Conservation (phyloP, 2,113 vertebrate genomes). For the Irena cyanogastra region DNA sequence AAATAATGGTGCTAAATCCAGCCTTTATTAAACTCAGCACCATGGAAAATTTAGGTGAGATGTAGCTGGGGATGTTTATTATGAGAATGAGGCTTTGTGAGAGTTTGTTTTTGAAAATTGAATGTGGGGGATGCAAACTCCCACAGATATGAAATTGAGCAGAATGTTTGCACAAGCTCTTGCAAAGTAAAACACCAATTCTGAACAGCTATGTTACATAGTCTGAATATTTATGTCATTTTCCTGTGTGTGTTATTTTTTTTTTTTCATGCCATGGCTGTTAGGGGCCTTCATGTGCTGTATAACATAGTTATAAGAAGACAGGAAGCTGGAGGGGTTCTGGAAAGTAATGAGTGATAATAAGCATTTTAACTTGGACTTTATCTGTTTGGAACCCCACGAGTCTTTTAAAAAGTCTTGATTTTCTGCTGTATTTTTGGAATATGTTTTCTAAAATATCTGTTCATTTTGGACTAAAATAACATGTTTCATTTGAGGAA, state of each 20-base stretch:
- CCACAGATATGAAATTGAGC: not conserved
- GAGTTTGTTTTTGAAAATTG: not conserved
- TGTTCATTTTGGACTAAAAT: not conserved
- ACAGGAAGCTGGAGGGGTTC: not conserved
- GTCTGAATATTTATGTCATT: constrained; percentile 2
- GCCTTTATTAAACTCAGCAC: constrained; percentile 10
- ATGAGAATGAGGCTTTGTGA: not conserved
- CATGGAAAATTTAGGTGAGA: not conserved
- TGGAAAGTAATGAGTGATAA: not conserved
- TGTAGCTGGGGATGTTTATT: not conserved
- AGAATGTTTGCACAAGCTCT: constrained; percentile 14
- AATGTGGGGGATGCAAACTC: not conserved
- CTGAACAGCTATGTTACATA: not conserved
- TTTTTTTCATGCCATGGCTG: not conserved
- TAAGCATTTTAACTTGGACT: not conserved
- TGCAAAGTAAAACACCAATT: not conserved
- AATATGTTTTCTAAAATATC: not conserved
- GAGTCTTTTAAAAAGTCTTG: not conserved
- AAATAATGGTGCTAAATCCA: constrained; percentile 13
- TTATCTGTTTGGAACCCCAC: not conserved
- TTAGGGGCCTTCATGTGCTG: not conserved
- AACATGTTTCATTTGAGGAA: not conserved
- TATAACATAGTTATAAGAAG: not conserved
- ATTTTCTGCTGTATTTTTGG: not conserved
- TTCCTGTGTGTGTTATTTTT: not conserved